These are phyloP conservation scores for Falco naumanni DNA, from an alignment of 2,797 vertebrate species.

Conservation along the genomic window DNA sequence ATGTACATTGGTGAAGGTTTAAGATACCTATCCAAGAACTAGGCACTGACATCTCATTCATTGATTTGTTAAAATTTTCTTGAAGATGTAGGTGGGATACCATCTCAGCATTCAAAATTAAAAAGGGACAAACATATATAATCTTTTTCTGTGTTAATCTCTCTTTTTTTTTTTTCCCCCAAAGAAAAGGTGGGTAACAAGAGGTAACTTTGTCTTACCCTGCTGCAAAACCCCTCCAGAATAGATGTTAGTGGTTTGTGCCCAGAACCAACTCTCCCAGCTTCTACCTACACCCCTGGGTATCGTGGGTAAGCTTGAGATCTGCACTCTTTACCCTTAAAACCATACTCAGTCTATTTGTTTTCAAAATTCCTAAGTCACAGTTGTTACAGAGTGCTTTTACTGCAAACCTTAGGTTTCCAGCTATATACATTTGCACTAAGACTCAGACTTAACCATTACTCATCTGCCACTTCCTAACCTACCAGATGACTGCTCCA, in stretches of 20 bases:
- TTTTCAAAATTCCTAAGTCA: background rate
- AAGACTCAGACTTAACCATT: background rate
- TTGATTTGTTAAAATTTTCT: background rate
- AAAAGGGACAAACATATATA: background rate
- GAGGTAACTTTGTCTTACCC: background rate
- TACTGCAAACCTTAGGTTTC: background rate
- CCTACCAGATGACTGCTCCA: background rate
- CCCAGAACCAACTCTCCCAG: background rate
- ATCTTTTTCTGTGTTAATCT: background rate
- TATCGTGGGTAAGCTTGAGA: background rate
- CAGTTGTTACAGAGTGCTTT: background rate
- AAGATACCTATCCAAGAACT: background rate
- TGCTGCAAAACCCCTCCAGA: background rate
- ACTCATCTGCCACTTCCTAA: background rate
- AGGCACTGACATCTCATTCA: background rate
- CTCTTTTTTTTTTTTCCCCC: background rate
- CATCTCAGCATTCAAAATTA: background rate
- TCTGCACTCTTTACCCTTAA: background rate
- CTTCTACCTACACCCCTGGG: background rate
- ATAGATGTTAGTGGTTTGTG: background rate
- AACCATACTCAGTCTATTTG: background rate
- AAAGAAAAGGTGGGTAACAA: background rate
- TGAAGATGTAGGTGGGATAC: background rate
- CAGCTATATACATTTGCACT: background rate
- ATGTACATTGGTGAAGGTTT: background rate